A percentile compares a stretch with the other conserved stretches of the same genome.
Evolutionary conservation across 2,797 vertebrate species (phyloP).

Genomic region (Sciurus carolinensis): DNA sequence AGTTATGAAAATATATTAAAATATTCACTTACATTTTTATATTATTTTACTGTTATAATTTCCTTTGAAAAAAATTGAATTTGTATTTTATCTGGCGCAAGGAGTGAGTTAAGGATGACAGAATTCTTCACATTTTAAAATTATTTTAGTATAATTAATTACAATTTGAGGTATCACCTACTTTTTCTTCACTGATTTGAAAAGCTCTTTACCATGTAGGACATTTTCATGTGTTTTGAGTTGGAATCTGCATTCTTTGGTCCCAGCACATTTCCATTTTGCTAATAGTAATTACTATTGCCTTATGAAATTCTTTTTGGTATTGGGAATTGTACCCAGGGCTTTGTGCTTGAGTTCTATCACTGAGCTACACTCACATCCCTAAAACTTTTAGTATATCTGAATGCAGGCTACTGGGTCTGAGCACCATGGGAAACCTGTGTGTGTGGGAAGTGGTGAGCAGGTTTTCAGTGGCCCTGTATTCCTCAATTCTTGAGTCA

Average conservation of each 20-base stretch:
- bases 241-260: background rate
- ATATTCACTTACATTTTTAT: background rate
- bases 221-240: background rate
- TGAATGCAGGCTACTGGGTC: too few species aligned
- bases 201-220: background rate
- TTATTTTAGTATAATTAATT: background rate
- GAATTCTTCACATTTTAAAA: background rate
- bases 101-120: background rate
- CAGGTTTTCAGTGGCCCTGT: background rate
- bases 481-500: too few species aligned
- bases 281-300: background rate
- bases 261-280: fast-evolving
- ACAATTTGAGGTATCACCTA: background rate
- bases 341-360: background rate
- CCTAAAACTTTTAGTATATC: background rate
- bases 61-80: background rate
- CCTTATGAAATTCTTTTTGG: background rate
- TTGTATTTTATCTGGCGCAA: background rate
- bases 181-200: background rate
- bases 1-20: background rate
- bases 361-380: too few species aligned
- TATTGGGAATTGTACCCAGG: background rate
- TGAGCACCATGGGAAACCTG: background rate
- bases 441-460: background rate
- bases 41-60: constrained; percentile 2